These are phyloP conservation scores for Sebastes cheni DNA, from an alignment of 2,797 vertebrate species.

Conservation along the genomic window DNA sequence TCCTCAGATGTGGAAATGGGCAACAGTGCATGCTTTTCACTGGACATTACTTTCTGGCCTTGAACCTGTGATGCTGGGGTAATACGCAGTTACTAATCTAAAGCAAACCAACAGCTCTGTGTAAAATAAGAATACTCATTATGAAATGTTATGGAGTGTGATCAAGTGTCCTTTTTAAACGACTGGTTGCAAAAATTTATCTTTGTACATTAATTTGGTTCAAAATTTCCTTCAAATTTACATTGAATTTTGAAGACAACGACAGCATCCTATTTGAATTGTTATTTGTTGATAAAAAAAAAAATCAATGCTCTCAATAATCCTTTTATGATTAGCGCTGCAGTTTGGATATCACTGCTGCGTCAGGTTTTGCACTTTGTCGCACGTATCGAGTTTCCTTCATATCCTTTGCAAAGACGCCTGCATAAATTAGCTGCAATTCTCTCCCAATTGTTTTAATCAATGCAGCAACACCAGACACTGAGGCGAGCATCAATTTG, in stretches of 20 bases:
- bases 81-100: too few species aligned
- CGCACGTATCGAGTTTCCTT: background rate
- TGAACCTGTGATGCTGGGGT: background rate
- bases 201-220: background rate
- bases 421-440: background rate
- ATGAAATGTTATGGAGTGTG: background rate
- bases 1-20: background rate
- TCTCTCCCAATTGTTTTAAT: background rate
- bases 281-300: background rate
- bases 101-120: background rate
- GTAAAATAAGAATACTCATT: background rate
- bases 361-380: background rate
- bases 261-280: background rate
- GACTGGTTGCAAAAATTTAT: background rate
- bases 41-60: background rate
- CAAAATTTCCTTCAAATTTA: background rate
- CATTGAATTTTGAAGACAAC: background rate
- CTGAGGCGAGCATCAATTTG: background rate
- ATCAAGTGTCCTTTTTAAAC: background rate
- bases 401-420: background rate
- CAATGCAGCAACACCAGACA: background rate
- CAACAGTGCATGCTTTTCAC: background rate
- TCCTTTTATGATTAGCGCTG: background rate
- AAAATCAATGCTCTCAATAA: background rate
- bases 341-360: background rate